These are phyloP conservation scores for Colletes latitarsis DNA, from an alignment of 1,140 invertebrate species.

Conservation along the genomic window DNA sequence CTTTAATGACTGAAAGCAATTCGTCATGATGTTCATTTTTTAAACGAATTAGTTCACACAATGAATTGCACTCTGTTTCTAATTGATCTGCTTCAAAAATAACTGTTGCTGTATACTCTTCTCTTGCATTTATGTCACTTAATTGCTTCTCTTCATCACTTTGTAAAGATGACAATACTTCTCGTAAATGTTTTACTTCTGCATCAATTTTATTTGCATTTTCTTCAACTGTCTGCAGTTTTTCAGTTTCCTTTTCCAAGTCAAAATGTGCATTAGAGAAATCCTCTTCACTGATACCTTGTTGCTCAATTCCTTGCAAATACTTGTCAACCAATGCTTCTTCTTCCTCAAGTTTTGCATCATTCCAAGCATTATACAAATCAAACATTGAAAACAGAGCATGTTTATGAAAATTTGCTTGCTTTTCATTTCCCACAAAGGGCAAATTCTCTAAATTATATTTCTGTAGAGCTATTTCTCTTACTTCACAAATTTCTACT, in stretches of 20 bases:
- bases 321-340: conserved; percentile 58
- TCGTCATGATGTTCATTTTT: conserved; percentile 47
- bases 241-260: conserved; percentile 44
- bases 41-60: conserved; percentile 53
- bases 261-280: conserved; percentile 36
- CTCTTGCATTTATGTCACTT: conserved; percentile 38
- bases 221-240: conserved; percentile 43
- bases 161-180: conserved; percentile 44
- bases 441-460: conserved; percentile 66
- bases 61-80: conserved; percentile 39
- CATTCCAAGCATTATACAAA: conserved; percentile 70
- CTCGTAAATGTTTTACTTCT: conserved; percentile 47
- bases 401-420: conserved; percentile 50
- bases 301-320: conserved; percentile 58
- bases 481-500: conserved; percentile 76
- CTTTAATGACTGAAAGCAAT: conserved; percentile 55
- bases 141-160: conserved; percentile 51
- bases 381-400: conserved; percentile 63
- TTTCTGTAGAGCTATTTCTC: conserved; percentile 59
- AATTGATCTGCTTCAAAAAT: conserved; percentile 59
- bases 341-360: conserved; percentile 70
- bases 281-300: conserved; percentile 59
- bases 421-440: conserved; percentile 59
- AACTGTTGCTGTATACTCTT: conserved; percentile 54
- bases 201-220: conserved; percentile 45